These are phyloP conservation scores for Rachycentron canadum DNA, from an alignment of 2,797 vertebrate genomes.

Conservation along the genomic window DNA sequence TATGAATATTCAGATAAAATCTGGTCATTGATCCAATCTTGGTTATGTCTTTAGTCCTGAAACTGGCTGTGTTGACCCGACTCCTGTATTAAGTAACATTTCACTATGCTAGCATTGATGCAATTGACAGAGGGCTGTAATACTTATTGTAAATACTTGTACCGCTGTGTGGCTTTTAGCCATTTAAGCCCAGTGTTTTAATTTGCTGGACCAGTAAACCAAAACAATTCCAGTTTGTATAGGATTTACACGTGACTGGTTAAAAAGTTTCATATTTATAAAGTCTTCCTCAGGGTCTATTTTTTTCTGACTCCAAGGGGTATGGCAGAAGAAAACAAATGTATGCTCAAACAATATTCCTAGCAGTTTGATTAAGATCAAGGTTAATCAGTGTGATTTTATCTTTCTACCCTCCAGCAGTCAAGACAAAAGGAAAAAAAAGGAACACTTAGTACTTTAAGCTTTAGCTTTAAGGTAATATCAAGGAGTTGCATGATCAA, in stretches of 20 bases:
- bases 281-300: background rate
- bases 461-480: background rate
- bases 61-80: background rate
- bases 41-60: background rate
- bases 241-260: background rate
- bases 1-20: background rate
- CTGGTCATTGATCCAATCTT: background rate
- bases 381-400: background rate
- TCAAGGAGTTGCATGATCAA: background rate
- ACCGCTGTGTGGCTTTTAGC: background rate
- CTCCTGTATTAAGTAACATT: constrained; percentile 8
- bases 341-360: background rate
- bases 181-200: background rate
- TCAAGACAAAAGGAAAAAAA: background rate
- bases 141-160: background rate
- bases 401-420: background rate
- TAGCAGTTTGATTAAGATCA: background rate
- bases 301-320: background rate
- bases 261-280: background rate
- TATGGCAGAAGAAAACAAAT: background rate
- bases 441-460: background rate
- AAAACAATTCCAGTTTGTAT: background rate
- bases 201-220: background rate
- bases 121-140: background rate
- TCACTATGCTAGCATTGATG: background rate